These are phyloP conservation scores for Diarsia dahlii DNA, from an alignment of 2,888 invertebrate species.

Conservation along the genomic window DNA sequence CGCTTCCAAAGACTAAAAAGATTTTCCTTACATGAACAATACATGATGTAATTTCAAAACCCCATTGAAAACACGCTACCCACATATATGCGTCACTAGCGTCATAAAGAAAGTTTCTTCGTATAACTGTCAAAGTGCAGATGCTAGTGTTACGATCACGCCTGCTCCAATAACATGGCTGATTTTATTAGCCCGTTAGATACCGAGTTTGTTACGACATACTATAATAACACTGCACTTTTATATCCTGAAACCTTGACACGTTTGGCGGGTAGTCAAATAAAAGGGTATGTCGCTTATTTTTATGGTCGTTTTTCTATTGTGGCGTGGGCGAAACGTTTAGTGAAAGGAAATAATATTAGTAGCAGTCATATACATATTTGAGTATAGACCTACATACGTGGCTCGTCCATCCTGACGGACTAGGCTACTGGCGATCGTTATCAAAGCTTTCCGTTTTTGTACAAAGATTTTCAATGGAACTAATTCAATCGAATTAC, in stretches of 20 bases:
- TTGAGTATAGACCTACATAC: background rate
- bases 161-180: constrained; percentile 46
- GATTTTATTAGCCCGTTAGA: constrained; percentile 53
- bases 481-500: background rate
- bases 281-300: constrained; percentile 29
- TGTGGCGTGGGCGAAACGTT: constrained; percentile 14
- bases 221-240: constrained; percentile 57
- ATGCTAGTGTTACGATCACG: constrained; percentile 40
- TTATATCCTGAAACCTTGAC: constrained; percentile 50
- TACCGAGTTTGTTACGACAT: constrained; percentile 44
- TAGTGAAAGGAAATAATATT: constrained; percentile 11
- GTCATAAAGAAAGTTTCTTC: constrained; percentile 55
- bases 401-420: background rate
- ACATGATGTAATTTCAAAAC: background rate
- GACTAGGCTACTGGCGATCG: background rate
- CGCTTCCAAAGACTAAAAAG: background rate
- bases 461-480: no score
- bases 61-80: constrained; percentile 10
- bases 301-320: constrained; percentile 35
- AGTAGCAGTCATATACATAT: constrained; percentile 3
- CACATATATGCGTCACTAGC: constrained; percentile 20
- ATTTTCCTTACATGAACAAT: background rate
- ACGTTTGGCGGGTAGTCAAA: constrained; percentile 35
- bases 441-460: background rate
- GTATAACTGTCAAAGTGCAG: constrained; percentile 62